Percentiles rank a stretch among this genome's conserved stretches.
Evolutionary conservation across 2,888 invertebrate genomes (phyloP).

Genomic region (Dasypogon diadema): DNA sequence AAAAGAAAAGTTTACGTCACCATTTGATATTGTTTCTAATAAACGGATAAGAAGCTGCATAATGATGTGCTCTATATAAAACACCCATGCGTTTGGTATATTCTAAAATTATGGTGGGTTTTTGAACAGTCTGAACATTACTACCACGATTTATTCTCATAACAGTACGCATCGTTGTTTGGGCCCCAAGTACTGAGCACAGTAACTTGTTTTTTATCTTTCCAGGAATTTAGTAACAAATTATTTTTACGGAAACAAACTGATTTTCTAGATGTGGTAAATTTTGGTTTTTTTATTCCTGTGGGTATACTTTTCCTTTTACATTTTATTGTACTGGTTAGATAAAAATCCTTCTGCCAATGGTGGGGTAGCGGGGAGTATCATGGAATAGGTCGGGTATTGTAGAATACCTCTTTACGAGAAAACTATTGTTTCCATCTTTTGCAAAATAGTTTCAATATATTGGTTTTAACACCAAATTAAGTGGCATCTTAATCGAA

Average conservation of each 20-base stretch:
- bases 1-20: too few relatives aligned
- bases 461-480: too few relatives aligned
- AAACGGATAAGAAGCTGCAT: not conserved
- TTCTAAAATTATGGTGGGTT: not conserved
- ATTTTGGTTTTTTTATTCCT: not conserved
- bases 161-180: not conserved
- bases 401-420: too few relatives aligned
- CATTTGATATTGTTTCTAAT: too few relatives aligned
- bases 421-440: too few relatives aligned
- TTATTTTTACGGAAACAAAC: not conserved
- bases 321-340: not conserved
- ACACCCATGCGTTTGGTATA: too few relatives aligned
- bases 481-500: too few relatives aligned
- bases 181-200: not conserved
- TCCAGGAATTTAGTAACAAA: not conserved
- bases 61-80: not conserved
- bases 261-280: not conserved
- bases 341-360: not conserved
- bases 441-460: too few relatives aligned
- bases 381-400: too few relatives aligned
- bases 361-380: too few relatives aligned
- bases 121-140: not conserved
- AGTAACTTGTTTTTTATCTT: not conserved
- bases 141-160: constrained; percentile 6
- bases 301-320: not conserved